A percentile compares a stretch with the other conserved stretches of the same genome.
These are phyloP conservation scores for Chymomyza fuscimana DNA, from an alignment of 2,888 invertebrate species.

Conservation along the genomic window DNA sequence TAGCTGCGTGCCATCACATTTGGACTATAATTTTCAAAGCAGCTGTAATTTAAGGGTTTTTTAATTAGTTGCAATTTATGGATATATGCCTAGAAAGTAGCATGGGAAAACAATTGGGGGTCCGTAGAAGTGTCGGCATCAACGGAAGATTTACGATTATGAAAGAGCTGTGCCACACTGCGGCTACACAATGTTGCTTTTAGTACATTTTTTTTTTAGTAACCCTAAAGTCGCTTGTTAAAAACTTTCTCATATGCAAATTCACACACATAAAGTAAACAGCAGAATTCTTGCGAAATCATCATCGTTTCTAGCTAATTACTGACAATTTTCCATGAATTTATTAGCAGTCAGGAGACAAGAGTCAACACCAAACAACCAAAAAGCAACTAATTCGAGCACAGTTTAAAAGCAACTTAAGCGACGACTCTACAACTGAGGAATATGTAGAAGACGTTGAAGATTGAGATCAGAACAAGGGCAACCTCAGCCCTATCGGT, in stretches of 20 bases:
- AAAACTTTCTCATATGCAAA: constrained; percentile 57
- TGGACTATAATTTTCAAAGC: constrained; percentile 52
- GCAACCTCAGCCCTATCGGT: constrained; percentile 13
- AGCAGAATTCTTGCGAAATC: constrained; percentile 63
- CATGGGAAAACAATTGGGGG: constrained; percentile 60
- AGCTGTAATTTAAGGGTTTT: constrained; percentile 39
- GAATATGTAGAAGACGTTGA: neutral
- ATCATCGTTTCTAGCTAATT: constrained; percentile 58
- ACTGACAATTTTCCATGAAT: constrained; percentile 71
- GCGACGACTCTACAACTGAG: constrained; percentile 29
- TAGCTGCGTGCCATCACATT: constrained; percentile 44
- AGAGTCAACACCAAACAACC: constrained; percentile 33
- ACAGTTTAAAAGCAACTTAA: constrained; percentile 59
- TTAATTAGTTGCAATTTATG: constrained; percentile 49
- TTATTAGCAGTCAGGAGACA: constrained; percentile 48
- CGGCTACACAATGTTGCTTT: constrained; percentile 34
- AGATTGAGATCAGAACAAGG: neutral
- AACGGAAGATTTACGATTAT: constrained; percentile 42
- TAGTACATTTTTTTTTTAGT: constrained; percentile 19
- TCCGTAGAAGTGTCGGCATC: constrained; percentile 15
- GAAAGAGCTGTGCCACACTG: constrained; percentile 7
- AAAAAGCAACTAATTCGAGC: constrained; percentile 28
- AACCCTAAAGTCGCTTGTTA: constrained; percentile 31
- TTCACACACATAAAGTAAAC: constrained; percentile 26
- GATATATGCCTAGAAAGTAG: constrained; percentile 51